Evolutionary conservation across 2,888 invertebrate genomes (phyloP), one percentile per base, ranked within the genome.

Genomic region (Rambutsinella grinnellia): DNA sequence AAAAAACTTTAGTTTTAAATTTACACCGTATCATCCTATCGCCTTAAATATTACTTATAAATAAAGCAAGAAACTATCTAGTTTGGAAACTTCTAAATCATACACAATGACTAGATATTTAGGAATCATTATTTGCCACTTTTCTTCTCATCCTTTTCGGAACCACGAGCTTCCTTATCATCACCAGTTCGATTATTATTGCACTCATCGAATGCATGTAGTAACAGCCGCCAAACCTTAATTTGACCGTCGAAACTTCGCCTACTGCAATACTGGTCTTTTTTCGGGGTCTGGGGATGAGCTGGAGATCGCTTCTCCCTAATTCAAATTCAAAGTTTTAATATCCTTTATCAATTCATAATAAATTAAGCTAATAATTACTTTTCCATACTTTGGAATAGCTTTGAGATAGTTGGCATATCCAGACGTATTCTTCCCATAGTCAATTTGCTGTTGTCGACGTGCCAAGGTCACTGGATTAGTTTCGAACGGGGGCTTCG

Each of bases 401-500:
- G 88, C 84, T 82, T 89, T 88, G 10, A 89, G 85, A 84, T 95
- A 97, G 86, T 91, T 91, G 82, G 93, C 91, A 86, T 97, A 97
- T 49, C 94, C 94, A 81, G 92, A 87, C 27, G 97, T 97, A 85
- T 95, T 96, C 87, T 96, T 97, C 13, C 97, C 97, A 88, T 94
- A 97, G 86, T 96, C 95, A 84, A 97, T 93, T 87, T 96, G 96
- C 87, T 97, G 97, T 85, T 96, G 95, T 53, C 97, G 89, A 79
- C 97, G 90, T 49, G 89, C 88, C 74, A 97, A 87, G 24, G 93
- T 87, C 2, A 85, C 88, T 17, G 91, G 89, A 87, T 97, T 94
- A 6, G 90, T 91, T n/a, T n/a, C n/a, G n/a, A n/a, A n/a, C n/a
- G n/a, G n/a, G n/a, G n/a, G n/a, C n/a, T n/a, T n/a, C n/a, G n/a